phyloP scores from a whole-genome alignment of 1,140 invertebrate species.

The Hylaeus anthracinus region DNA sequence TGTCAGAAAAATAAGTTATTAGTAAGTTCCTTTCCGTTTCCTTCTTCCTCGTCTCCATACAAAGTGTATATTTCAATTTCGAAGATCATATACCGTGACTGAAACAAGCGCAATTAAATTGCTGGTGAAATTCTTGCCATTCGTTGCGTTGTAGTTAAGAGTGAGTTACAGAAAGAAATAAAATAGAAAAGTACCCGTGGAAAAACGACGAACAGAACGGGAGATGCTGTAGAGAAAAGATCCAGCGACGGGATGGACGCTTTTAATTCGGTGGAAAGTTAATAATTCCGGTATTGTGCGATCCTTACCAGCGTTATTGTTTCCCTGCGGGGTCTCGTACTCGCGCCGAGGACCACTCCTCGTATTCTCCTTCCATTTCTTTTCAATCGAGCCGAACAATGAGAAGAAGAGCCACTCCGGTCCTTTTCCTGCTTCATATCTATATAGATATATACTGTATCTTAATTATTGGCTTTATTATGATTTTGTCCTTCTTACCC shows the following conservation, averaged over 20 bases:
- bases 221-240: constrained; percentile 55
- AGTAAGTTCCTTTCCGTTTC: no score
- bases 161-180: neutral
- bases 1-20: no score
- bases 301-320: constrained; percentile 73
- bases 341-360: constrained; percentile 63
- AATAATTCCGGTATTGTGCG: constrained; percentile 76
- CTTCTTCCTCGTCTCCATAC: no score
- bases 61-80: no score
- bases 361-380: constrained; percentile 59
- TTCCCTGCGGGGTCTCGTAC: constrained; percentile 68
- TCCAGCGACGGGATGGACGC: constrained; percentile 54
- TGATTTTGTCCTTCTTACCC: constrained; percentile 71
- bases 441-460: constrained; percentile 63
- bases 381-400: constrained; percentile 74
- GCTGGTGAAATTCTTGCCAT: no score
- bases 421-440: constrained; percentile 28
- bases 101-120: no score
- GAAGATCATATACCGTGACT: no score
- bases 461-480: constrained; percentile 78
- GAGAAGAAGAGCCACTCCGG: constrained; percentile 64
- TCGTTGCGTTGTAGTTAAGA: no score
- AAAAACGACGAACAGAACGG: constrained; percentile 8
- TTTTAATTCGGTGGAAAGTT: constrained; percentile 76
- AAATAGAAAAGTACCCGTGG: neutral